Evolutionary conservation across 2,888 invertebrate species (phyloP), one percentile per base, ranked within the genome.

Genomic region (Beris morrisii): DNA sequence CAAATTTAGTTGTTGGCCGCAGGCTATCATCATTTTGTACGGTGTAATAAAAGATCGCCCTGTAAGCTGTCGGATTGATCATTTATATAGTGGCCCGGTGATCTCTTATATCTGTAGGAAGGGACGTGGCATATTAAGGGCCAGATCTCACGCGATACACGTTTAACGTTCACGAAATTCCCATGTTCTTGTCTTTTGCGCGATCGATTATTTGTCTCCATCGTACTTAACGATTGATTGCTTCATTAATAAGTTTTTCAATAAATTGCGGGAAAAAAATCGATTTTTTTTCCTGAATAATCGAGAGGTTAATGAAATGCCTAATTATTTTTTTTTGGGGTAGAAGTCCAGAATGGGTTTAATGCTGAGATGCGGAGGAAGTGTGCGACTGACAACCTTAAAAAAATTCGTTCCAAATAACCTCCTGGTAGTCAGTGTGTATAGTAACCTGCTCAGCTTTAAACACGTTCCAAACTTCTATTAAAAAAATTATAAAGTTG

Each of bases 41-140:
- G 50, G 50, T 58, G 58, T 64, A 64, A 54, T 53, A 64, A 64
- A 64, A 54, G 64, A 64, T 64, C 64, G 64, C 64, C 64, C 64
- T 54, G 64, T 64, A 45, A 64, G 64, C 64, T 64, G 64, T 64
- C 64, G 45, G 64, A 64, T 45, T 30, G 53, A 54, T 54, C 64
- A 64, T 64, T 64, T 64, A 64, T 64, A 61, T 50, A 61, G 61
- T 61, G 61, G 50, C 50, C 38, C 43, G 11, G 30, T 50, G 38
- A 32, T 38, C 52, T 22, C 38, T 32, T 61, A 38, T 46, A 31
- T 38, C 15, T 31, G 22, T 44, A 15, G 15, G 56, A 43, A 43
- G 31, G 38, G 43, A 50, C 38, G 44, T 50, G 32, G 52, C 52
- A 61, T 50, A 61, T 61, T 61, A 61, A 61, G 61, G 50, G 61